Evolutionary conservation across 37 sponge, comb jelly and placozoan species (phyloP).

Genomic region (Sycon ciliatum): DNA sequence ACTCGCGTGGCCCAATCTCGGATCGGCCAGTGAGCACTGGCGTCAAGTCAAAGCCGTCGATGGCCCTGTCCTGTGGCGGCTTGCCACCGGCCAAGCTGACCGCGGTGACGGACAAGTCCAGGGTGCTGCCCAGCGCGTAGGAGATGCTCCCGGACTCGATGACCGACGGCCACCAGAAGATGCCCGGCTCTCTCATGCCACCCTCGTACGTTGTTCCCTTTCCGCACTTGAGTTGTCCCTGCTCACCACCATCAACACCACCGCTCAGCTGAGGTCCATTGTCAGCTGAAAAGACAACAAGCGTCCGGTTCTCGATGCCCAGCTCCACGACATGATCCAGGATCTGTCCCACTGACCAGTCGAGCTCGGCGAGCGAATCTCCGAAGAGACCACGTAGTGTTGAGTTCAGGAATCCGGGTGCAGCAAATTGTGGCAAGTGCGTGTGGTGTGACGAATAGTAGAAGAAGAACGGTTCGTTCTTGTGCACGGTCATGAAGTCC

Average conservation of each 20-base stretch:
- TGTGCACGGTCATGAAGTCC: not conserved
- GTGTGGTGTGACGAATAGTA: not conserved
- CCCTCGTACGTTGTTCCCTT: too few species aligned
- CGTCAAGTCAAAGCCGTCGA: not conserved
- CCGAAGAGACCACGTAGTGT: not conserved
- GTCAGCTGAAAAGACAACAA: not conserved
- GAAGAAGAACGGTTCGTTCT: slow-evolving; percentile 5
- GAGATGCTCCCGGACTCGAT: not conserved
- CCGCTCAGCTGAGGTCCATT: not conserved
- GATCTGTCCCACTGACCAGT: not conserved
- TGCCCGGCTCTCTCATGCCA: too few species aligned
- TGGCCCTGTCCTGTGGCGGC: not conserved
- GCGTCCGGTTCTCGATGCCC: not conserved
- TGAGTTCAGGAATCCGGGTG: not conserved
- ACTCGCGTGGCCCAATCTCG: not conserved
- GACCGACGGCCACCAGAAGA: not conserved
- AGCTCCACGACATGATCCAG: not conserved
- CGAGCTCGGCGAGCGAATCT: not conserved
- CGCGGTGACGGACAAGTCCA: not conserved
- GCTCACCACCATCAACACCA: not conserved
- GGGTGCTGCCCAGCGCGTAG: not conserved
- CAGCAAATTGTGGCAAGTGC: not conserved
- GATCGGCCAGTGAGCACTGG: not conserved
- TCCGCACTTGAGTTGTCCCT: not conserved
- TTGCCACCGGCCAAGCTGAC: not conserved